Evolutionary conservation across 2,797 vertebrate species (phyloP).

Genomic region (Aulostomus chinensis): DNA sequence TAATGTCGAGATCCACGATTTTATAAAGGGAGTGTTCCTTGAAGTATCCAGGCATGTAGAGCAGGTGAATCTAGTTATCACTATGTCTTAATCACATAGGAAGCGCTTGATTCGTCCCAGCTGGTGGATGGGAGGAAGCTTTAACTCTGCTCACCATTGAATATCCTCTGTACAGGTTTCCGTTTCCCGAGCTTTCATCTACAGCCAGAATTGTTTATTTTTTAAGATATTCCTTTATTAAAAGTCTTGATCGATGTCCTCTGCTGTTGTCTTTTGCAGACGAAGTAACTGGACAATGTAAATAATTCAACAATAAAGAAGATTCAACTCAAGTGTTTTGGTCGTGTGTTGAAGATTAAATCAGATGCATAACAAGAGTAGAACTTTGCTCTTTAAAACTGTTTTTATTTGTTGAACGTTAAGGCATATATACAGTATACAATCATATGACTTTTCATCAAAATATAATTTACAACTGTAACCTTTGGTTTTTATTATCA

Average conservation of each 20-base stretch:
- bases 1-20: too few relatives aligned
- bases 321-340: slow-evolving; percentile 13
- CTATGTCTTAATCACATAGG: slow-evolving; percentile 9
- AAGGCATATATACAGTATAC: slow-evolving; percentile 59
- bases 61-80: background rate
- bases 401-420: slow-evolving; percentile 64
- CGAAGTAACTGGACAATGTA: slow-evolving; percentile 57
- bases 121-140: slow-evolving; percentile 11
- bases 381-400: background rate
- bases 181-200: slow-evolving; percentile 7
- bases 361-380: background rate
- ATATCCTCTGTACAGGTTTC: slow-evolving; percentile 3
- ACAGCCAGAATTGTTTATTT: slow-evolving; percentile 24
- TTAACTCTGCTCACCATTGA: background rate
- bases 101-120: slow-evolving; percentile 13
- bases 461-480: slow-evolving; percentile 63
- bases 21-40: slow-evolving; percentile 7
- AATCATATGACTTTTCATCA: slow-evolving; percentile 63
- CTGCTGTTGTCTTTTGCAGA: slow-evolving; percentile 26
- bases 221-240: slow-evolving; percentile 25
- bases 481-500: slow-evolving; percentile 69
- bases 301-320: slow-evolving; percentile 73
- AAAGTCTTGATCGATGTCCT: slow-evolving; percentile 33
- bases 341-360: background rate
- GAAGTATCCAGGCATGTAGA: slow-evolving; percentile 8